Base-by-base conservation (phyloP, 1,140 invertebrate species). In the Meteorus sp. region DNA sequence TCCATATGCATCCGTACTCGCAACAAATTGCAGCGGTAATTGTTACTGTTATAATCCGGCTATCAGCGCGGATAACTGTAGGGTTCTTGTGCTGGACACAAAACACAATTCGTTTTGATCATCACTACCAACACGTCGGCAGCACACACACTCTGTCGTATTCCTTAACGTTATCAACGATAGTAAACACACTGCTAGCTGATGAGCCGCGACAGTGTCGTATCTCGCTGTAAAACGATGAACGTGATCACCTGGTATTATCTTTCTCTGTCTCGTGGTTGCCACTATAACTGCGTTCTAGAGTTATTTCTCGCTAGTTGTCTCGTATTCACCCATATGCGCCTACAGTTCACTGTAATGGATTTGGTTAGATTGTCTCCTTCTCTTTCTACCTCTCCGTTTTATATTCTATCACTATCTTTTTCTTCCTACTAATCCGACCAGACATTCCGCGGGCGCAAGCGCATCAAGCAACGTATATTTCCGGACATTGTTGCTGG, bases 1-100 rank as follows among this genome's bases (percentile, higher is more conserved):
- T 78, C 75, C 75, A 77, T 77, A 77, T 76, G 75, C 73, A 76
- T 77, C 72, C 74, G 75, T 74, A 66, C 66, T 66, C 68, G 68
- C 66, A 69, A 54, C 71, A 66, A 63, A 64, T 65, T 70, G 57
- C 64, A 65, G 69, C 64, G 64, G 65, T 65, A 68, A 62, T 62
- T 66, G 53, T 67, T 68, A 64, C 66, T 63, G 63, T 61, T 45
- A 59, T 60, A 63, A 61, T 52, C 64, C 68, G 55, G 62, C 63
- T 52, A 37, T 68, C 54, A 59, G 53, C 66, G 54, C 66, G 59
- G 65, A 75, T 77, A 72, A 76, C 73, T 69, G 72, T 64, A 70
- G 75, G 64, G 71, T 72, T 60, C 68, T 64, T 60, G 67, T 66
- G 63, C 68, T 68, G 60, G 68, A 71, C 73, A 74, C 72, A 64